A percentile compares a stretch with the other conserved stretches of the same genome.
Conservation (phyloP, 2,113 vertebrate species). For the Prinia subflava region DNA sequence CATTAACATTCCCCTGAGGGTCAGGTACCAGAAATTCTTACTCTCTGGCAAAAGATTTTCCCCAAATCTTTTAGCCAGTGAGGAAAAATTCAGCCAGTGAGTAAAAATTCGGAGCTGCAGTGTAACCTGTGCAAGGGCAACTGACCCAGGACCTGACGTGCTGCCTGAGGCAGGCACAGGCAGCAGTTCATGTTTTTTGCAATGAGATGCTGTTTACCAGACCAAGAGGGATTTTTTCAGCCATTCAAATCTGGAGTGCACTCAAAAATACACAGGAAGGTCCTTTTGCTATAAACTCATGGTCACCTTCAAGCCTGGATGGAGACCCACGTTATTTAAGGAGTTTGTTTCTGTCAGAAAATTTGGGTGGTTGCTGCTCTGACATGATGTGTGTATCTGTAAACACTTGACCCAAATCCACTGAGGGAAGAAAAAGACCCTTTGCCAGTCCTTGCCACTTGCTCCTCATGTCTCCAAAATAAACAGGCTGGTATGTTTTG, state of each 20-base stretch:
- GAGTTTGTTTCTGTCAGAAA: not conserved
- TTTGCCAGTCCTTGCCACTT: not conserved
- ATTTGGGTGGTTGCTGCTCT: not conserved
- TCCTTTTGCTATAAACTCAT: not conserved
- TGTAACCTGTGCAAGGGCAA: not conserved
- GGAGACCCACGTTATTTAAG: not conserved
- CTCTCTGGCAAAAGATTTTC: not conserved
- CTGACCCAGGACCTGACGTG: accelerated
- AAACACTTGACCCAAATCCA: not conserved
- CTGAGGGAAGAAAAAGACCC: not conserved
- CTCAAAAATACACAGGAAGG: not conserved
- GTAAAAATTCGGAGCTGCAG: not conserved
- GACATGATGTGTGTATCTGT: not conserved
- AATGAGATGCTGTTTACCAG: not conserved
- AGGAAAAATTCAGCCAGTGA: not conserved
- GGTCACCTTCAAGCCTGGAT: not conserved
- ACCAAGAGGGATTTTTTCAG: not conserved
- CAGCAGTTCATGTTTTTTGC: not conserved
- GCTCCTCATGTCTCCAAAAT: not conserved
- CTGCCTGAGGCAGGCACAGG: accelerated
- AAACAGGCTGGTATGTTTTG: not conserved
- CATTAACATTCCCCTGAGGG: not conserved
- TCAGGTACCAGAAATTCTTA: not conserved
- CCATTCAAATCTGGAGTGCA: not conserved
- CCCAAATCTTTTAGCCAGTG: not conserved